Percentiles rank a stretch among this genome's conserved stretches.
These are phyloP conservation scores for Acanthisitta chloris DNA, from an alignment of 2,113 vertebrate genomes.

Conservation along the genomic window DNA sequence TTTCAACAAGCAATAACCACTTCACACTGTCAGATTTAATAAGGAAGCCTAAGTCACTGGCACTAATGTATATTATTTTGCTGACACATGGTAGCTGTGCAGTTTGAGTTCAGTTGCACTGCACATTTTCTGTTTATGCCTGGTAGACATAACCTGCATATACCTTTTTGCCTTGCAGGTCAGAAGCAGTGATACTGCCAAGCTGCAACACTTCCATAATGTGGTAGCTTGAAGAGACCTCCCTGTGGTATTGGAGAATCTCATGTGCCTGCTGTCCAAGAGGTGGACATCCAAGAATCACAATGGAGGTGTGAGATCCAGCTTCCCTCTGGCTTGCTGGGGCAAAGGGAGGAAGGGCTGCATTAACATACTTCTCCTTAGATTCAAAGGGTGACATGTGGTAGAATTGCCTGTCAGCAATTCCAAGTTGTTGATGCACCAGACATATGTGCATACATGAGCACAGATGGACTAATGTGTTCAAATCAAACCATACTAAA, in stretches of 20 bases:
- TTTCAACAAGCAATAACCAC: neutral
- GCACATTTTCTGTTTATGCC: neutral
- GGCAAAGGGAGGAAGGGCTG: neutral
- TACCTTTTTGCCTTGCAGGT: neutral
- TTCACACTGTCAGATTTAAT: neutral
- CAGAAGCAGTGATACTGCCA: neutral
- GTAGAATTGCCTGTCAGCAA: neutral
- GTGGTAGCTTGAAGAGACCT: accelerated
- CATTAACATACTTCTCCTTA: neutral
- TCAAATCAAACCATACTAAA: neutral
- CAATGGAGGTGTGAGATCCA: neutral
- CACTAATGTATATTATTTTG: neutral
- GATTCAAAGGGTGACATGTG: neutral
- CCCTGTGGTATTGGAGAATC: neutral
- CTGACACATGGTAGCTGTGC: neutral
- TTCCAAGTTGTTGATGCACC: neutral
- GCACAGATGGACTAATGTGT: accelerated
- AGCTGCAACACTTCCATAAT: neutral
- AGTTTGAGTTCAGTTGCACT: neutral
- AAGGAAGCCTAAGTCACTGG: neutral
- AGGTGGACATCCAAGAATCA: neutral
- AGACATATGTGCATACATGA: neutral
- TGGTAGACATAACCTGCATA: neutral
- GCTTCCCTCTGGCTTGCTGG: neutral
- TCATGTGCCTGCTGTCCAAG: accelerated